These are phyloP conservation scores for Chymomyza amoena DNA, from an alignment of 2,888 invertebrate genomes.

Conservation along the genomic window DNA sequence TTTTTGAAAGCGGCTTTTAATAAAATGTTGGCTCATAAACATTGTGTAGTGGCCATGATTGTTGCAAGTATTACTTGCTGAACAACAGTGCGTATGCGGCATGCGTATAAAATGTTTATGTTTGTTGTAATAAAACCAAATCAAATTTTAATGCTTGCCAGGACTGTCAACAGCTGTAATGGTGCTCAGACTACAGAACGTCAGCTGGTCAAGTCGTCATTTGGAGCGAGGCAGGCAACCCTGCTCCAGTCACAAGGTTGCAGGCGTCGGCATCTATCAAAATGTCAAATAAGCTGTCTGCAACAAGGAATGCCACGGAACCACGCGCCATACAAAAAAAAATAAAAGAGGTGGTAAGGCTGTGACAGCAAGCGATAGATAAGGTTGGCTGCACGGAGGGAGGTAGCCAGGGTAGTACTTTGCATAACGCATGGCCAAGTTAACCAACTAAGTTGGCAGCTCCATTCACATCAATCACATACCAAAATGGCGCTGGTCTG, in stretches of 20 bases:
- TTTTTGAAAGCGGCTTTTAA: constrained; percentile 51
- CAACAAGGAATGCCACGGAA: constrained; percentile 7
- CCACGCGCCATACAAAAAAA: not conserved
- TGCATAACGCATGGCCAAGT: constrained; percentile 28
- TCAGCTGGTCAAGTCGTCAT: not conserved
- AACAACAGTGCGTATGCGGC: constrained; percentile 63
- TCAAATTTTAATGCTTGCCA: constrained; percentile 50
- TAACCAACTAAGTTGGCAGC: constrained; percentile 5
- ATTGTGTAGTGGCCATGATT: constrained; percentile 22
- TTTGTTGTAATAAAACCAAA: constrained; percentile 64
- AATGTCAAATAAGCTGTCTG: constrained; percentile 70
- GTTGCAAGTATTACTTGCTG: constrained; percentile 13
- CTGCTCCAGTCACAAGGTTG: constrained; percentile 6
- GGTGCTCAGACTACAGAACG: not conserved
- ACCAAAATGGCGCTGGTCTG: constrained; percentile 23
- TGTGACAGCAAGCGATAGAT: not conserved
- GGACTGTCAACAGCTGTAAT: constrained; percentile 18
- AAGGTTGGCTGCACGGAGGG: not conserved
- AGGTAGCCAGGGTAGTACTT: constrained; percentile 20
- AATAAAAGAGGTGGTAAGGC: not conserved
- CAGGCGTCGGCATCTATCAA: constrained; percentile 56
- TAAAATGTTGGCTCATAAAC: constrained; percentile 50
- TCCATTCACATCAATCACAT: constrained; percentile 43
- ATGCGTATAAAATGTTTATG: constrained; percentile 57
- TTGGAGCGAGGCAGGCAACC: not conserved